Evolutionary conservation across 2,888 invertebrate species (phyloP).

Genomic region (Drosophila multiciliata): DNA sequence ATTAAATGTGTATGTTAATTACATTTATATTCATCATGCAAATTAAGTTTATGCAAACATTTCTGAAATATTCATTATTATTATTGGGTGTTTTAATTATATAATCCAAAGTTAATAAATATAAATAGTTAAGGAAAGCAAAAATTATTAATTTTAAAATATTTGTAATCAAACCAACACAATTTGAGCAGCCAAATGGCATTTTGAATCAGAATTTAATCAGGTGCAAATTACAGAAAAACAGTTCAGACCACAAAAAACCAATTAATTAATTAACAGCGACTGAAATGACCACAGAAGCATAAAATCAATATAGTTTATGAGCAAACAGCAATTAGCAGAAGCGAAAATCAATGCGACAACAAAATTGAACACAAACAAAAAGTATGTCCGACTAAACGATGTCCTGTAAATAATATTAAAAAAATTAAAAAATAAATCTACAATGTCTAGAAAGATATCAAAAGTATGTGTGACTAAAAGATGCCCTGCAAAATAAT

Average conservation of each 20-base stretch:
- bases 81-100: background rate
- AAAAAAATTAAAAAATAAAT: background rate
- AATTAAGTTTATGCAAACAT: background rate
- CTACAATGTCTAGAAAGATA: background rate
- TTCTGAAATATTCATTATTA: too few species aligned
- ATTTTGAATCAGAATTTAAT: slow-evolving; percentile 26
- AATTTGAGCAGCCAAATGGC: slow-evolving; percentile 3
- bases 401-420: background rate
- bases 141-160: background rate
- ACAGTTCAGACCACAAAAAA: slow-evolving; percentile 30
- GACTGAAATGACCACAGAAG: slow-evolving; percentile 35
- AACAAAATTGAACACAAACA: slow-evolving; percentile 24
- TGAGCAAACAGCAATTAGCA: slow-evolving; percentile 57
- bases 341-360: slow-evolving; percentile 57
- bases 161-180: background rate
- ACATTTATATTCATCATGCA: background rate
- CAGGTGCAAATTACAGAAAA: slow-evolving; percentile 8
- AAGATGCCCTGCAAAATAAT: background rate
- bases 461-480: background rate
- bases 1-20: background rate
- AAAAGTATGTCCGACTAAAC: background rate
- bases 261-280: slow-evolving; percentile 66
- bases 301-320: slow-evolving; percentile 58
- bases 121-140: background rate
- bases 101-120: background rate